Evolutionary conservation across 2,888 invertebrate species (phyloP), one percentile per base, ranked within the genome.

Genomic region (Lamproptera curius): DNA sequence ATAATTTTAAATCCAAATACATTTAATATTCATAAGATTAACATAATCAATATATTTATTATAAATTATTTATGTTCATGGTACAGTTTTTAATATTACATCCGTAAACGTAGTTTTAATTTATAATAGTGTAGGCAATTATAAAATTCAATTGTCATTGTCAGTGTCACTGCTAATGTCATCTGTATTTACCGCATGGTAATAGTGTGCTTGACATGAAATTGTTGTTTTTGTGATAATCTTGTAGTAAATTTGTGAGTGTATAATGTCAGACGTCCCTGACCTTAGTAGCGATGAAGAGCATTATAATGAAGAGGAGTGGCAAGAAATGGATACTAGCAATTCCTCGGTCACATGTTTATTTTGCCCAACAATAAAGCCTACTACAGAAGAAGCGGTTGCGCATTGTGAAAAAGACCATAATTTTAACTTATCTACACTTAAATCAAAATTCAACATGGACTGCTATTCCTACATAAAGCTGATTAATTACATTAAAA

Each of bases 391-490:
- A 23, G 86, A 88, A 48, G 93, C 92, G 16, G 76, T 94, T 42
- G 79, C 89, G 15, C 95, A 96, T 70, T 91, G 94, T 54, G 89
- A 90, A 54, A 71, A 72, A 2, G 76, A 67, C 11, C 95, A 95
- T 64, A 88, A 88, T 44, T 92, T 96, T 57, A 90, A 91, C 67
- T 79, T 95, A 46, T 75, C 88, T 4, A 74, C 78, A 39, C 78
- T 95, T 28, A 93, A 94, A 73, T 72, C 73, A 2, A 93, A 91
- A 67, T 92, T 92, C 63, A 90, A 90, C 58, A 92, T 96, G 91
- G 95, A 96, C 70, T 93, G 93, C 64, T 95, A 96, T 76, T 92
- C 93, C 0, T 95, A 93, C 59, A 92, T 94, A 16, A 94, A 94
- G 72, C 61, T 96, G 63, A 91, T 96, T 1, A 96, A 96, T 78